Evolutionary conservation across 2,888 invertebrate species (phyloP).

Genomic region (Cheilosia scutellata): DNA sequence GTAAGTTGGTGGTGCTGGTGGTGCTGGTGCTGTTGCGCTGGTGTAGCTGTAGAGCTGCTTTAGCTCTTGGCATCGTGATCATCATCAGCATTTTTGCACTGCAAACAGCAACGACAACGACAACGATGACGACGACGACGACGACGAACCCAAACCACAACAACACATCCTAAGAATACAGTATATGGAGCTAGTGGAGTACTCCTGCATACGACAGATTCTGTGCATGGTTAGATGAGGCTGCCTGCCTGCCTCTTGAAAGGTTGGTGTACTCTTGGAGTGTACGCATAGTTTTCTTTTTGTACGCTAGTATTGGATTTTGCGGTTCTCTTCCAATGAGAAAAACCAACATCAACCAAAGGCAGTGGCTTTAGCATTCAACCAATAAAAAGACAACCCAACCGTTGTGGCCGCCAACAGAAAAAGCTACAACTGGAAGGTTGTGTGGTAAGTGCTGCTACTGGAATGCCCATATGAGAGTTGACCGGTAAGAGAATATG

Average conservation of each 20-base stretch:
- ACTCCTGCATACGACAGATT: conserved; percentile 10
- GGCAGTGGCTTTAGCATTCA: conserved; percentile 67
- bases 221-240: conserved; percentile 17
- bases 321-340: conserved; percentile 76
- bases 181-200: conserved; percentile 36
- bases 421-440: conserved; percentile 60
- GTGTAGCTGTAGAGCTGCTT: conserved; percentile 48
- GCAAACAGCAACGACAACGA: not conserved
- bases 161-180: conserved; percentile 28
- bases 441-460: conserved; percentile 19
- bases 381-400: conserved; percentile 70
- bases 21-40: conserved; percentile 60
- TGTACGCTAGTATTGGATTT: conserved; percentile 45
- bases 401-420: conserved; percentile 49
- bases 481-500: conserved; percentile 23
- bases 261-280: conserved; percentile 72
- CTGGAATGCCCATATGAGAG: conserved; percentile 49
- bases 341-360: conserved; percentile 56
- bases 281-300: conserved; percentile 38
- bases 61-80: conserved; percentile 72
- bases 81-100: conserved; percentile 54
- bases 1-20: conserved; percentile 61
- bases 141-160: conserved; percentile 46
- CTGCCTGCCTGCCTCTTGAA: conserved; percentile 54
- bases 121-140: conserved; percentile 10